These are phyloP conservation scores for Benthosema pterotum DNA, from an alignment of 2,797 vertebrate species.

Conservation along the genomic window DNA sequence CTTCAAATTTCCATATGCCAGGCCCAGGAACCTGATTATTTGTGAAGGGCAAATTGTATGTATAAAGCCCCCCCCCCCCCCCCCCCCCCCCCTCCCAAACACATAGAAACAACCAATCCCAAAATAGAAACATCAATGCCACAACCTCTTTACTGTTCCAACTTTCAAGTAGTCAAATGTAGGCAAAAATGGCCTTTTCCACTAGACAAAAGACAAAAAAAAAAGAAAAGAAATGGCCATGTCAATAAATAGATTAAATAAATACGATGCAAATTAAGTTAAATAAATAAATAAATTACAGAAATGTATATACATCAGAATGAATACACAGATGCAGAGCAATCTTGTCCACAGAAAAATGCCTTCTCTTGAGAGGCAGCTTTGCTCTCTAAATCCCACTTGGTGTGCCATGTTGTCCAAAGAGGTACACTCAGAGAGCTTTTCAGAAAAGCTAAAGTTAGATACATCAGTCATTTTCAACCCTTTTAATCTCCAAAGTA, in stretches of 20 bases:
- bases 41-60: neutral
- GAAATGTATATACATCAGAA: constrained; percentile 67
- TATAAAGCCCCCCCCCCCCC: constrained; percentile 19
- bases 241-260: constrained; percentile 39
- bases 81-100: constrained; percentile 14
- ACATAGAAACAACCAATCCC: constrained; percentile 7
- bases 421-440: constrained; percentile 4
- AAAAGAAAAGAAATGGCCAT: constrained; percentile 63
- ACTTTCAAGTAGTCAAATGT: constrained; percentile 30
- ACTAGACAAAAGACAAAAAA: constrained; percentile 29
- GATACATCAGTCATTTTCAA: constrained; percentile 14
- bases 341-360: constrained; percentile 26
- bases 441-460: constrained; percentile 16
- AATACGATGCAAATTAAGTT: constrained; percentile 57
- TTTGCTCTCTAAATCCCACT: constrained; percentile 47
- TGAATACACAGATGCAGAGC: constrained; percentile 55
- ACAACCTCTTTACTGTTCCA: constrained; percentile 31
- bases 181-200: constrained; percentile 19
- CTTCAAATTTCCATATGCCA: no score
- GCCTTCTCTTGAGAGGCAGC: constrained; percentile 38
- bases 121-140: constrained; percentile 28
- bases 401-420: constrained; percentile 35
- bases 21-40: no score
- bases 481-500: constrained; percentile 12
- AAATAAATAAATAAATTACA: constrained; percentile 75